These are phyloP conservation scores for Dipus sagitta DNA, from an alignment of 2,797 vertebrate genomes.

Conservation along the genomic window DNA sequence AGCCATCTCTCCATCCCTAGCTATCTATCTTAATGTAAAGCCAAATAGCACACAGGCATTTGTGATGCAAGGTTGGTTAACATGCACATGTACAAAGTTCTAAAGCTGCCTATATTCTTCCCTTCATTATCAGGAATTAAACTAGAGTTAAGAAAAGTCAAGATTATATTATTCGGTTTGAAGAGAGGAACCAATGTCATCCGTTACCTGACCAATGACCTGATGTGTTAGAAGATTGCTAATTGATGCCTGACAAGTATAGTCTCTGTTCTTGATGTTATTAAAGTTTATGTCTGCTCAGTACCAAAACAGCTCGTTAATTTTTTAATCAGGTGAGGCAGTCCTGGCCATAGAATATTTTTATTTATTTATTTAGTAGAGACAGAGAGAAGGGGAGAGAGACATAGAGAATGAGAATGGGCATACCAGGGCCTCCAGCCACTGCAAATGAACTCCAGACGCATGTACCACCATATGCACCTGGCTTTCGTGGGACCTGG, in stretches of 20 bases:
- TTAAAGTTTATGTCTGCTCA: neutral
- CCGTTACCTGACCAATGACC: neutral
- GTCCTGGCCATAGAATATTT: too few relatives aligned
- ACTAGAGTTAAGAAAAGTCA: neutral
- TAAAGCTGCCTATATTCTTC: too few relatives aligned
- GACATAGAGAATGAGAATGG: too few relatives aligned
- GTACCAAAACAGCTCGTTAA: neutral
- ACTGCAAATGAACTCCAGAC: too few relatives aligned
- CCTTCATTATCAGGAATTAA: neutral
- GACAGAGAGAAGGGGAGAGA: too few relatives aligned
- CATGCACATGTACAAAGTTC: neutral
- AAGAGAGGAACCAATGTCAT: too few relatives aligned
- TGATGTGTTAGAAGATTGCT: neutral
- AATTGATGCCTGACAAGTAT: fast-evolving
- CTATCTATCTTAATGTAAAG: too few relatives aligned
- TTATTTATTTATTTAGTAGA: too few relatives aligned
- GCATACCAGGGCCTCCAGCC: too few relatives aligned
- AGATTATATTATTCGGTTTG: neutral
- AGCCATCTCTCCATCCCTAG: too few relatives aligned
- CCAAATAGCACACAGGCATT: neutral
- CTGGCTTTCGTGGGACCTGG: too few relatives aligned
- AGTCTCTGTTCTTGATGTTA: neutral
- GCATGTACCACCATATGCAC: too few relatives aligned
- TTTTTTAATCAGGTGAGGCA: neutral
- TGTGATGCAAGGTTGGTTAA: neutral